These are phyloP conservation scores for Cyrtorhinus lividipennis DNA, from an alignment of 1,140 invertebrate genomes.

Conservation along the genomic window DNA sequence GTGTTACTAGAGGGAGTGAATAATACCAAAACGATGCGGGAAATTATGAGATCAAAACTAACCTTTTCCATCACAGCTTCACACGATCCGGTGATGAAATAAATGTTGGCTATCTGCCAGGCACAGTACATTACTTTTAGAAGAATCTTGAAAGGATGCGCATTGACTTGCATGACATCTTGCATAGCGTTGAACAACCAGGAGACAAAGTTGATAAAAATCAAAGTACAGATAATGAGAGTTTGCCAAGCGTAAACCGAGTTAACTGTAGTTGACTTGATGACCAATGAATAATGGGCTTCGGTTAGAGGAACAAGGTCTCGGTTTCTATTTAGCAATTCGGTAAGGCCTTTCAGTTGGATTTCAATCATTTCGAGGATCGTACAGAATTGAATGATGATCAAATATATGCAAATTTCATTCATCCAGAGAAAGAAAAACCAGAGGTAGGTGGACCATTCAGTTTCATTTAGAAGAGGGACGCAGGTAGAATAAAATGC, in stretches of 20 bases:
- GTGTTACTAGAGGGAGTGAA: not conserved
- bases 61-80: slow-evolving; percentile 1
- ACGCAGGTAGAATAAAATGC: not conserved
- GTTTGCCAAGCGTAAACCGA: slow-evolving; percentile 6
- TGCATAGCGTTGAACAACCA: slow-evolving; percentile 8
- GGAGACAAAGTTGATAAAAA: slow-evolving; percentile 12
- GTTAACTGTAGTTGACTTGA: not conserved
- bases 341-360: slow-evolving; percentile 1
- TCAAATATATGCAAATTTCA: slow-evolving; percentile 2
- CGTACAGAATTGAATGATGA: slow-evolving; percentile 8
- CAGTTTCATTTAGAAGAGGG: not conserved
- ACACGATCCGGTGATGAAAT: slow-evolving; percentile 5
- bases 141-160: not conserved
- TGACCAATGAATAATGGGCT: not conserved
- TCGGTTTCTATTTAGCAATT: not conserved
- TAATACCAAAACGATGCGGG: no score
- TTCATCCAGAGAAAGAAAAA: not conserved
- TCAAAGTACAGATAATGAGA: slow-evolving; percentile 3
- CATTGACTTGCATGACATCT: not conserved
- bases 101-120: slow-evolving; percentile 7
- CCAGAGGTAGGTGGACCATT: not conserved
- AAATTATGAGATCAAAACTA: not conserved
- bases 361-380: not conserved
- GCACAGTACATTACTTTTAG: slow-evolving; percentile 3
- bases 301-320: not conserved